phyloP scores from a whole-genome alignment of 2,113 vertebrate genomes.

The Catagonus wagneri region DNA sequence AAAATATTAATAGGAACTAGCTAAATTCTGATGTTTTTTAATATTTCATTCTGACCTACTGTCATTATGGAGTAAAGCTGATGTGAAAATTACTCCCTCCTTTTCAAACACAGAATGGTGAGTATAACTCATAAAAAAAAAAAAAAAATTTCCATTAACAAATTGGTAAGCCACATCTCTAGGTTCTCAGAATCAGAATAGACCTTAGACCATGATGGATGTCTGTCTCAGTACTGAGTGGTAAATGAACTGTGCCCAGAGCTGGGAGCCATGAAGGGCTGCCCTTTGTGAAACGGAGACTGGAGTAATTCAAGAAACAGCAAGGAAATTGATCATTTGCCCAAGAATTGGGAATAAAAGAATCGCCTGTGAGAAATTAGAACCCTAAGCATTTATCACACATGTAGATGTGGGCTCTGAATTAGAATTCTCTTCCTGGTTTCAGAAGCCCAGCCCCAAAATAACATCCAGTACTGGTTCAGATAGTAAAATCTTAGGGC shows the following conservation, averaged over 20 bases:
- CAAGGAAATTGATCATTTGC: not conserved
- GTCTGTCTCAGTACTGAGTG: not conserved
- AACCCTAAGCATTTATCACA: not conserved
- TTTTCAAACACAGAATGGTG: not conserved
- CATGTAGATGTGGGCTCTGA: not conserved
- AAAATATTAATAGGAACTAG: constrained; percentile 2
- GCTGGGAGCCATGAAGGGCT: not conserved
- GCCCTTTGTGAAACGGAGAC: not conserved
- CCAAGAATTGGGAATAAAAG: not conserved
- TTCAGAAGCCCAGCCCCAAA: not conserved
- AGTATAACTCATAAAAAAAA: not conserved
- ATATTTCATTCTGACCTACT: constrained; percentile 16
- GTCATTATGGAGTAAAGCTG: not conserved
- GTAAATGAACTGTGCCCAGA: not conserved
- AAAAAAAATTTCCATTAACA: constrained; percentile 19
- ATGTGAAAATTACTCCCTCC: not conserved
- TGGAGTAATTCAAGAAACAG: not conserved
- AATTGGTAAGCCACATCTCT: not conserved
- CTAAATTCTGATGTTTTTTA: not conserved
- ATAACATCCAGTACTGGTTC: not conserved
- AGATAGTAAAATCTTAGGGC: not conserved
- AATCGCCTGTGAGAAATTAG: not conserved
- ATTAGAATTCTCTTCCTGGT: not conserved
- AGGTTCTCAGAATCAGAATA: not conserved
- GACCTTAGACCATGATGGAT: not conserved